Base-by-base conservation (phyloP, 2,797 vertebrate genomes). In the Merluccius polli region DNA sequence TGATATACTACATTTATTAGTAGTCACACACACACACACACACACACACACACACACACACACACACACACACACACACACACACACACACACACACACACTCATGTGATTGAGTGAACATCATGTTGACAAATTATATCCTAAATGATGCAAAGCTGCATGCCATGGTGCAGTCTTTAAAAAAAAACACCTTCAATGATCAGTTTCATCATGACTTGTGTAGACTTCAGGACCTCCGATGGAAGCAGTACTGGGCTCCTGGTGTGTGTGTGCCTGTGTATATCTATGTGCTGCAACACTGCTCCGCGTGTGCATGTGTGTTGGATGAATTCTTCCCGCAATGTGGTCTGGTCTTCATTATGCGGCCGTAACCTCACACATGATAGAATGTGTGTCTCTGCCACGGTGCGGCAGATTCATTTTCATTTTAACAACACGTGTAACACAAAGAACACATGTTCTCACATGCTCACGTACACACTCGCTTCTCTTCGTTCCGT, bases 341-440 rank as follows among this genome's bases (percentile, higher is more conserved):
- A 59, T 80, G 75, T 73, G 2, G 72, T 75, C 90, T 92, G 91
- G 80, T 85, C 84, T 87, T 71, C 78, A 89, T 92, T 91, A 90
- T 76, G 75, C 41, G 69, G 81, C 82, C 73, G 77, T 77, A 81
- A 79, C 77, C 82, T 71, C n/a, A 30, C 79, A 87, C 82, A 63
- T 84, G 82, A 83, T 83, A 79, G 87, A 85, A 75, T 77, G 73
- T 77, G 79, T 18, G 80, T 81, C 80, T 86, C 76, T 59, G 13
- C 79, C 30, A 77, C 83, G 74, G 78, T 36, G 38, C 83, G 73
- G 78, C 77, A 82, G 81, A 86, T 86, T 82, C 0, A 82, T 86
- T 84, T 82, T 27, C 78, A 87, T 86, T 87, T 82, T 82, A 85
- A 81, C 86, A 76, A 78, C 82, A 79, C 83, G 84, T 87, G 84